Evolutionary conservation across 1,140 invertebrate genomes (phyloP), one percentile per base, ranked within the genome.

Genomic region (Drosophila funebris): DNA sequence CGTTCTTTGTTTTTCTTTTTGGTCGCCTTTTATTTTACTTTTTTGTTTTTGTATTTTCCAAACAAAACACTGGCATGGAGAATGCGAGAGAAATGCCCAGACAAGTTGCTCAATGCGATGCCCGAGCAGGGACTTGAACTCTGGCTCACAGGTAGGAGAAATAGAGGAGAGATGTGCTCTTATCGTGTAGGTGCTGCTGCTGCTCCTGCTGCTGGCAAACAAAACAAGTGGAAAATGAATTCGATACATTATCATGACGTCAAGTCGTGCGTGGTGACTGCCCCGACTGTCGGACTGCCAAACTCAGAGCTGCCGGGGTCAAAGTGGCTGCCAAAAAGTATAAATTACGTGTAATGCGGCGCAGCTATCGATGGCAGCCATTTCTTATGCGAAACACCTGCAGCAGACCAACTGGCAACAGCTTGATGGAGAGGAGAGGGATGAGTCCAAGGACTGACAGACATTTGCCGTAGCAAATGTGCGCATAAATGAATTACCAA

Each of bases 401-500:
- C 83, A 88, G 75, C 77, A 52, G 44, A 50, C 24, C 39, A 27
- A 57, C 54, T n/a, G 18, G 13, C 24, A 22, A 27, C 54, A 13
- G 16, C 41, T 22, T 24, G 6, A 46, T 14, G 14, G 24, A 37
- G 9, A 16, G 36, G 44, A 20, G 53, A 37, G 22, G 20, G 24
- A 8, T 22, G 27, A 64, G 37, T 5, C 20, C 8, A 52, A 7
- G 4, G 29, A 31, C 9, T 3, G 56, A 7, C 27, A 61, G 58
- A 22, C 52, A 36, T 56, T 56, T 61, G 60, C 61, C 44, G 36
- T 57, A 72, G 81, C 66, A 77, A 85, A 85, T 85, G 83, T 88
- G 83, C 78, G 83, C 83, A 87, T 88, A 88, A 88, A 88, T 88
- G 83, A 88, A 88, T 88, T 88, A 83, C 79, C 83, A 88, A 88